Base-by-base conservation (phyloP, 2,113 vertebrate species). In the Platanista minor region DNA sequence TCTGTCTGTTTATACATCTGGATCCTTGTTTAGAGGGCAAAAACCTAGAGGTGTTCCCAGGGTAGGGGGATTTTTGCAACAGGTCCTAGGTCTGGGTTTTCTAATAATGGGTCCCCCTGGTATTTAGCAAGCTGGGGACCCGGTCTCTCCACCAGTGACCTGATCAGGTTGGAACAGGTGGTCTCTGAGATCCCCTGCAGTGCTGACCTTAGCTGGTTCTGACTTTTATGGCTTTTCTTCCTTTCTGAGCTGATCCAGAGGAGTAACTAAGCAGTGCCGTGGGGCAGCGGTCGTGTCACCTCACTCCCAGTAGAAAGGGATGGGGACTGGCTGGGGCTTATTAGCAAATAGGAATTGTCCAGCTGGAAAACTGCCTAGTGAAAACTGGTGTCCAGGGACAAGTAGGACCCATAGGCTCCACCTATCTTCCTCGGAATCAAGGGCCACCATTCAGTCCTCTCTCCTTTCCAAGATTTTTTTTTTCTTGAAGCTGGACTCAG, bases 41-140 rank as follows among this genome's bases (percentile, higher is more conserved):
- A 96, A 87, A n/a, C 46, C 62, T 54, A 77, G 41, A 84, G 49
- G 43, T 54, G 33, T 91, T 87, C 46, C 33, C 66, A 77, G 66
- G 36, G 91, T 64, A 72, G 54, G 71, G 23, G 43, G 23, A 91
- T 86, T 94, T 97, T 96, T 97, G 98, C 98, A 99, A 99, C 98
- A 98, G 98, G 99, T 99, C 96, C n/a, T 96, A 66, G 21, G 57
- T 18, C 0, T 71, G 12, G 11, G 46, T 75, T 72, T 92, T 96
- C 69, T 81, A 39, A 64, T 95, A 43, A 85, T 33, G 21, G 39
- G 81, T 91, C 36, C 31, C 39, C 52, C 52, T 80, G 83, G n/a
- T 57, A n/a, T 71, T 81, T 41, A 43, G 69, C 0, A 15, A 86
- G 31, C 52, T 5, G 23, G 46, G 66, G 5, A 1, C 33, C 21